These are phyloP conservation scores for Heliconius hortense DNA, from an alignment of 2,888 invertebrate species.

Conservation along the genomic window DNA sequence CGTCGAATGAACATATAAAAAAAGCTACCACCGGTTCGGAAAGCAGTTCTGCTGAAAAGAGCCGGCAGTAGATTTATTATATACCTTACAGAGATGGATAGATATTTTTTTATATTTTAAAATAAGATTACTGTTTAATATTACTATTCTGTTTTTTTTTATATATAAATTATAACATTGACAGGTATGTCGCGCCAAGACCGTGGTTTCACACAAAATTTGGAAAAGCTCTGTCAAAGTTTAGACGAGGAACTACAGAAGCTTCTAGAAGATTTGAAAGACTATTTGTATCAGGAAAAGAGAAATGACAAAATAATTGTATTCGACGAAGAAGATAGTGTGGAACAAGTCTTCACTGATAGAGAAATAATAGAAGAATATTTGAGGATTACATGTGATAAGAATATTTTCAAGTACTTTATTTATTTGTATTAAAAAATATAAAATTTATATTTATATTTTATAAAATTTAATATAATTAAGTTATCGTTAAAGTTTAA, in stretches of 20 bases:
- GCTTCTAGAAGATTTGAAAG: conserved; percentile 86
- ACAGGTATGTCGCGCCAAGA: conserved; percentile 87
- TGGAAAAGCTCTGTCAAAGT: conserved; percentile 86
- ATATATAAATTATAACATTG: conserved; percentile 24
- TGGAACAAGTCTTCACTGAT: conserved; percentile 72
- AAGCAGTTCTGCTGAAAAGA: no score
- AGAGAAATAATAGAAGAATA: conserved; percentile 76
- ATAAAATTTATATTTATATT: no score
- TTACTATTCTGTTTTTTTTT: background rate
- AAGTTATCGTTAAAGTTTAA: no score
- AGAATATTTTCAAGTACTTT: conserved; percentile 71
- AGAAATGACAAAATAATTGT: conserved; percentile 54
- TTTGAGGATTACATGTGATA: conserved; percentile 75
- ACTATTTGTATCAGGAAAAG: conserved; percentile 83
- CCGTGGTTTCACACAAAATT: conserved; percentile 87
- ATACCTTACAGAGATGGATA: no score
- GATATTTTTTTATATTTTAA: no score
- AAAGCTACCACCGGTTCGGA: no score
- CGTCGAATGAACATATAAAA: no score
- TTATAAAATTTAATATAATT: no score
- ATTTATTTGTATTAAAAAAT: background rate
- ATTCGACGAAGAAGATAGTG: conserved; percentile 68
- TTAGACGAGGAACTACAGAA: conserved; percentile 84
- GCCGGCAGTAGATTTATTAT: no score
- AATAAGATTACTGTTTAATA: no score